A percentile compares a stretch with the other conserved stretches of the same genome.
phyloP scores from a whole-genome alignment of 2,888 invertebrate genomes.

The Cacoxenus indagator region DNA sequence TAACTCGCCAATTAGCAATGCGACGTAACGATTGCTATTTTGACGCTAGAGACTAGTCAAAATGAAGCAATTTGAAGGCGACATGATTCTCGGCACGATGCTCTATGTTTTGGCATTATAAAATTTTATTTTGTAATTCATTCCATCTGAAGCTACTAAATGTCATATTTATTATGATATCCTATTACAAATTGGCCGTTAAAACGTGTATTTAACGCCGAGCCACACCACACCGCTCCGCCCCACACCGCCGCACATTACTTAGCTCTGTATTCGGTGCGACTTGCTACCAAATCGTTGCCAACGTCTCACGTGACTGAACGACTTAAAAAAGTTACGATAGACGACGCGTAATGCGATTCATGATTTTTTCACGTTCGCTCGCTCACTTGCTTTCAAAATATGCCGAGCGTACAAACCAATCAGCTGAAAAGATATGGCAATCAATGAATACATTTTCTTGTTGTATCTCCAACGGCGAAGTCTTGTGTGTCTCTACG shows the following conservation, averaged over 20 bases:
- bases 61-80: too few species aligned
- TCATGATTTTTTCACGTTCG: not conserved
- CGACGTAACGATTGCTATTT: too few species aligned
- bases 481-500: not conserved
- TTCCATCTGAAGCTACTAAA: not conserved
- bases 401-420: constrained; percentile 19
- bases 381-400: constrained; percentile 4
- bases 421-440: constrained; percentile 25
- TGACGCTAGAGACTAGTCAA: too few species aligned
- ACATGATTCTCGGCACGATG: too few species aligned
- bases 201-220: not conserved
- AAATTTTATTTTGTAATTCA: not conserved
- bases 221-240: not conserved
- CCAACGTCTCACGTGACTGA: constrained; percentile 41
- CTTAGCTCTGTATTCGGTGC: too few species aligned
- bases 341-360: too few species aligned
- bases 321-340: constrained; percentile 53
- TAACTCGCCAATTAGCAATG: too few species aligned
- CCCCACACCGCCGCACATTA: not conserved
- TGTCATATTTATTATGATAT: not conserved
- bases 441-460: not conserved
- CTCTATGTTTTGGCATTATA: not conserved
- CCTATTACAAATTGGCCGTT: not conserved
- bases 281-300: not conserved
- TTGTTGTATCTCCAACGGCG: not conserved